Evolutionary conservation across 2,113 vertebrate species (phyloP).

Genomic region (Catagonus wagneri): DNA sequence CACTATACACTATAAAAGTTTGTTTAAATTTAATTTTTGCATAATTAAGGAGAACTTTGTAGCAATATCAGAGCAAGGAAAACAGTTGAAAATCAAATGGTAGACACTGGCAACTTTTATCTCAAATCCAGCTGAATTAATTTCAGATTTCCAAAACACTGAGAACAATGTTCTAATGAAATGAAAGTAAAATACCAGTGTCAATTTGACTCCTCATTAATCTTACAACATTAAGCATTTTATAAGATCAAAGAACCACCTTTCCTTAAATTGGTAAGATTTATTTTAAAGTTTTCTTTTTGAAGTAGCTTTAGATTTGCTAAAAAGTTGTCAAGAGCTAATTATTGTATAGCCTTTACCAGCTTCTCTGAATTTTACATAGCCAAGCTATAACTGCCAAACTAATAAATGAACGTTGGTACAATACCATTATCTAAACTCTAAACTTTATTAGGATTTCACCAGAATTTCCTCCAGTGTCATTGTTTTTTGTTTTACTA

Average conservation of each 20-base stretch:
- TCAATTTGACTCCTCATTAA: conserved; percentile 8
- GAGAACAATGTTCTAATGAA: background rate
- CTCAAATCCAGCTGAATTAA: background rate
- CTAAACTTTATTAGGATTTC: background rate
- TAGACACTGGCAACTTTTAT: background rate
- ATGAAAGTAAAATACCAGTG: background rate
- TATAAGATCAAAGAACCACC: background rate
- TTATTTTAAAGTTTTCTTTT: background rate
- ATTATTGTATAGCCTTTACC: background rate
- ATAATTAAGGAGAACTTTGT: background rate
- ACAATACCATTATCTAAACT: background rate
- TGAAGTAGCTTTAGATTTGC: background rate
- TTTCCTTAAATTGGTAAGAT: background rate
- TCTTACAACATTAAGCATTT: background rate
- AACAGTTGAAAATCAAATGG: background rate
- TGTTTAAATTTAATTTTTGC: background rate
- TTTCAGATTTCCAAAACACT: background rate
- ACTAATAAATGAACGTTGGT: background rate
- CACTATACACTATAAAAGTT: background rate
- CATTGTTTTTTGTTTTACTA: no score
- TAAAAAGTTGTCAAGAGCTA: background rate
- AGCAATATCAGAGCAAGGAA: background rate
- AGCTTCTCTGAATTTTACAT: background rate
- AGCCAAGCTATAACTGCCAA: background rate
- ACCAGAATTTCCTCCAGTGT: background rate